phyloP scores from a whole-genome alignment of 53 echinoderm and acorn worm species.

The Mesocentrotus franciscanus region DNA sequence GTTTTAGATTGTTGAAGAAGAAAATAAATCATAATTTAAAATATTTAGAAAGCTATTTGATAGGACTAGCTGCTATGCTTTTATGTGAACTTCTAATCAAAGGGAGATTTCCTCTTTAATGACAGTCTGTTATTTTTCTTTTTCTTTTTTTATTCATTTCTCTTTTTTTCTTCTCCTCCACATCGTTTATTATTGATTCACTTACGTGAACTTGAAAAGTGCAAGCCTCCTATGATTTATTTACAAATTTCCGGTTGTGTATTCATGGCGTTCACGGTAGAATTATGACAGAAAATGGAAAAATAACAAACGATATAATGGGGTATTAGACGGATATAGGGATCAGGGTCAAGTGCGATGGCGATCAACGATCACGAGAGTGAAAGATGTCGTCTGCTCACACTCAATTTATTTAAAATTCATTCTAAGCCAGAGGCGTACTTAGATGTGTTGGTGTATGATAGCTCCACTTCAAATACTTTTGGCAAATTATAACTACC shows the following conservation, averaged over 20 bases:
- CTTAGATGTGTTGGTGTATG: neutral
- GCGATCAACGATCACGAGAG: neutral
- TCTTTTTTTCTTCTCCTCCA: neutral
- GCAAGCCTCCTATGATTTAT: conserved; percentile 23
- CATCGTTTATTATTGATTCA: neutral
- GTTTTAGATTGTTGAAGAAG: too few relatives aligned
- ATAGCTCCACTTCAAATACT: too few relatives aligned
- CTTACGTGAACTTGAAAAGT: conserved; percentile 34
- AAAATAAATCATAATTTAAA: too few relatives aligned
- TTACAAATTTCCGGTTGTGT: conserved; percentile 48
- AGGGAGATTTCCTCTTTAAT: neutral
- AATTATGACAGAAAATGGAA: conserved; percentile 57
- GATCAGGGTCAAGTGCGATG: conserved; percentile 42
- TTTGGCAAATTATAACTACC: too few relatives aligned
- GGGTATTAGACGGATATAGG: conserved; percentile 13
- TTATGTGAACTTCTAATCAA: too few relatives aligned
- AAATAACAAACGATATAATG: conserved; percentile 55
- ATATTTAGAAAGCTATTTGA: too few relatives aligned
- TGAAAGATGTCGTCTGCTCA: conserved; percentile 57
- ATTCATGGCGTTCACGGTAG: conserved; percentile 34
- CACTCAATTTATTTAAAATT: conserved; percentile 43
- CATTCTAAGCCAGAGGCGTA: neutral
- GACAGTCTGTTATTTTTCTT: neutral
- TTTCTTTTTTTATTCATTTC: neutral
- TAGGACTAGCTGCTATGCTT: too few relatives aligned